Percentiles rank a stretch among this genome's conserved stretches.
These are phyloP conservation scores for Poecile montanus DNA, from an alignment of 2,797 vertebrate species.

Conservation along the genomic window DNA sequence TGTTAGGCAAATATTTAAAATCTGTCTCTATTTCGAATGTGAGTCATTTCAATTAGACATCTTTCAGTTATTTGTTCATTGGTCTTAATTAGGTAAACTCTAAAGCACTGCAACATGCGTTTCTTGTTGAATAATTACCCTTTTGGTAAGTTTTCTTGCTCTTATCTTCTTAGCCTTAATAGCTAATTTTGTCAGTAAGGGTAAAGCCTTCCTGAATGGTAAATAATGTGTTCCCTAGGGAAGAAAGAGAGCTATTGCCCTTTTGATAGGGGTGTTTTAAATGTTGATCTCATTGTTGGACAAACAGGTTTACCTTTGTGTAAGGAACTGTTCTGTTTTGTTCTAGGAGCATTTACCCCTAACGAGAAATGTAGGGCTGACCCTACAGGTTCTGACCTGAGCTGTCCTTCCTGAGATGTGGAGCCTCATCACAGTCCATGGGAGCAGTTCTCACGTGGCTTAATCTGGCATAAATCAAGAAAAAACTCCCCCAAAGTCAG, in stretches of 20 bases:
- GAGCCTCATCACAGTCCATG: neutral
- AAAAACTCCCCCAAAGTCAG: neutral
- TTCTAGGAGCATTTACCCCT: neutral
- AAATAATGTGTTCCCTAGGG: neutral
- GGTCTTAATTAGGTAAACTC: constrained; percentile 53
- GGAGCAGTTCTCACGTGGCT: neutral
- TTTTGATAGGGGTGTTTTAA: neutral
- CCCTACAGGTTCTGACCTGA: neutral
- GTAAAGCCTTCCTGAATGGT: neutral
- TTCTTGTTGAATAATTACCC: constrained; percentile 28
- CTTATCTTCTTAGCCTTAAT: constrained; percentile 7
- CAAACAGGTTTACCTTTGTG: neutral
- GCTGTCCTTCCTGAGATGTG: neutral
- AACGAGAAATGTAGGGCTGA: neutral
- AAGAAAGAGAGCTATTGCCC: neutral
- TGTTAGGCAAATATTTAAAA: constrained; percentile 65
- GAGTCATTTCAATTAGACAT: constrained; percentile 60
- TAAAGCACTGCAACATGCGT: neutral
- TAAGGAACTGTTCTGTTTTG: neutral
- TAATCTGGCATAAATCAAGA: neutral
- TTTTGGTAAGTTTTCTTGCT: constrained; percentile 9
- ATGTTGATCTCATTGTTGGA: neutral
- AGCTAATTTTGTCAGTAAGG: neutral
- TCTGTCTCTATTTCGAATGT: constrained; percentile 58
- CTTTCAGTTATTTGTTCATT: constrained; percentile 61